Conservation (phyloP, 2,888 invertebrate species). For the Tigriopus californicus region DNA sequence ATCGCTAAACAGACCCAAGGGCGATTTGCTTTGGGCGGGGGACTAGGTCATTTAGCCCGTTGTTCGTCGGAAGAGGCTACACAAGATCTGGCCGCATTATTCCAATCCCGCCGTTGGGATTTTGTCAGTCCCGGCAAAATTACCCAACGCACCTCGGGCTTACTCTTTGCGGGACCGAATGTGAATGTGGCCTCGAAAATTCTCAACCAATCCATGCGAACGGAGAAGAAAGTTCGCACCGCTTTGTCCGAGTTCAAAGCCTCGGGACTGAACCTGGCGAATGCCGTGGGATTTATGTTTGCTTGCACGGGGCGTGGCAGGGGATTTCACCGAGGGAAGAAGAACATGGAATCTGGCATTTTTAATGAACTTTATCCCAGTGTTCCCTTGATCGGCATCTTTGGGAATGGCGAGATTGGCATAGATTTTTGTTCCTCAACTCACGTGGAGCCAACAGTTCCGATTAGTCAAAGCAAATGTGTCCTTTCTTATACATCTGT, state of each 20-base stretch:
- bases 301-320: conserved; percentile 12
- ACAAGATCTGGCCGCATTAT: too few relatives aligned
- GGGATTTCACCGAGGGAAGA: not conserved
- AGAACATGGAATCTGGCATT: not conserved
- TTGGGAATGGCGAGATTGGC: conserved; percentile 12
- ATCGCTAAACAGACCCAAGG: too few relatives aligned
- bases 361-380: conserved; percentile 4
- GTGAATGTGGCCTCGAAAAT: not conserved
- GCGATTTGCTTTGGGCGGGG: too few relatives aligned
- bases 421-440: not conserved
- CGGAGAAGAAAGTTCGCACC: not conserved
- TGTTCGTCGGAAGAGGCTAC: too few relatives aligned
- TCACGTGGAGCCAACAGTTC: too few relatives aligned
- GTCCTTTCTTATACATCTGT: too few relatives aligned
- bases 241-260: not conserved
- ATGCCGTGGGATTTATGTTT: conserved; percentile 12
- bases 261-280: not conserved
- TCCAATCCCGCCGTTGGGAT: too few relatives aligned
- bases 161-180: not conserved
- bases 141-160: not conserved
- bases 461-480: too few relatives aligned
- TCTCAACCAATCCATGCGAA: not conserved
- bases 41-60: too few relatives aligned
- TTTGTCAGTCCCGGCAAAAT: too few relatives aligned
- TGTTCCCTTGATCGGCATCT: conserved; percentile 1